Conservation (phyloP, 2,888 invertebrate species). For the Criorhina ranunculi region DNA sequence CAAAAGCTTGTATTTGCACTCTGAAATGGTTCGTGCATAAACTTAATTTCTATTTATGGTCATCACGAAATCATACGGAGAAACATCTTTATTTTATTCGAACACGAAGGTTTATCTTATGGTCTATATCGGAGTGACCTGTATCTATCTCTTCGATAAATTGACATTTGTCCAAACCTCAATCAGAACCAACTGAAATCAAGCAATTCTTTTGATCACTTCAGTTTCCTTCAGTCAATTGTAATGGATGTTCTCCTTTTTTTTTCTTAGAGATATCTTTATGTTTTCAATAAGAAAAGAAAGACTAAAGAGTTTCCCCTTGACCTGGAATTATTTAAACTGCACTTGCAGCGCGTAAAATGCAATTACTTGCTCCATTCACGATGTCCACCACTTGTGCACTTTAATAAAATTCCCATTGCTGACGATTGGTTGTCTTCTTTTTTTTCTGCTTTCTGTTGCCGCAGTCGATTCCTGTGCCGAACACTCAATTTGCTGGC, state of each 20-base stretch:
- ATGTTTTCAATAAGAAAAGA: constrained; percentile 15
- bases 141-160: constrained; percentile 1
- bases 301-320: constrained; percentile 42
- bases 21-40: too few species aligned
- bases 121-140: constrained; percentile 8
- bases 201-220: constrained; percentile 21
- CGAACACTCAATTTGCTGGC: constrained; percentile 42
- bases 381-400: constrained; percentile 63
- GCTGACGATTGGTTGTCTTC: constrained; percentile 38
- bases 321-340: constrained; percentile 74
- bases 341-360: constrained; percentile 70
- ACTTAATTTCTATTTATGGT: too few species aligned
- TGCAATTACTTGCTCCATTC: constrained; percentile 75
- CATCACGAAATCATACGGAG: constrained; percentile 94
- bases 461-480: not conserved
- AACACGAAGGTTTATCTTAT: too few species aligned
- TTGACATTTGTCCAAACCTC: constrained; percentile 32
- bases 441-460: not conserved
- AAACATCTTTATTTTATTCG: too few species aligned
- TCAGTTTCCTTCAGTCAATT: constrained; percentile 29
- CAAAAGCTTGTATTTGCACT: too few species aligned
- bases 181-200: constrained; percentile 22
- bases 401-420: constrained; percentile 67
- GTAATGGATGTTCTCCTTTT: constrained; percentile 11
- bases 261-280: not conserved